phyloP scores from a whole-genome alignment of 2,888 invertebrate species.

The Chesias legatella region DNA sequence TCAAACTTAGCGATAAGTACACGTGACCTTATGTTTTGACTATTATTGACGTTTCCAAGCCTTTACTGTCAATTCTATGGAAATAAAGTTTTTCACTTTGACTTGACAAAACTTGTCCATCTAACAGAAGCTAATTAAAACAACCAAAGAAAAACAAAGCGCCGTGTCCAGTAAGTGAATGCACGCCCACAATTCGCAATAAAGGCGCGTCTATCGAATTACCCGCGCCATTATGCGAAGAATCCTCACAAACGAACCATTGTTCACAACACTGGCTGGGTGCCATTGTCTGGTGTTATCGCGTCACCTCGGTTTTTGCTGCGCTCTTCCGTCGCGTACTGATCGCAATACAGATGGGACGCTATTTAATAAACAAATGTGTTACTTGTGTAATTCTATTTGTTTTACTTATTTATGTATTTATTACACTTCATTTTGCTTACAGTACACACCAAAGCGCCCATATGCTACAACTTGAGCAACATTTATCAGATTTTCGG shows the following conservation, averaged over 20 bases:
- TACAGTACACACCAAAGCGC: too few relatives aligned
- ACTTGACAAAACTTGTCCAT: too few relatives aligned
- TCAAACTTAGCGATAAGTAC: too few relatives aligned
- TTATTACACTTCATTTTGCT: too few relatives aligned
- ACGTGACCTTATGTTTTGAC: too few relatives aligned
- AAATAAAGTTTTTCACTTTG: too few relatives aligned
- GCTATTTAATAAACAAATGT: background rate
- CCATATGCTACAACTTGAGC: too few relatives aligned
- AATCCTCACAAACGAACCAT: slow-evolving; percentile 79
- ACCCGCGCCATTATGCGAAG: slow-evolving; percentile 75
- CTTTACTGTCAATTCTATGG: too few relatives aligned
- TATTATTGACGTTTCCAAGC: too few relatives aligned
- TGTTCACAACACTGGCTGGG: slow-evolving; percentile 75
- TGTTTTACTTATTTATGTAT: too few relatives aligned
- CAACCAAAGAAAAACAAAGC: slow-evolving; percentile 42
- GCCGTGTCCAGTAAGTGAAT: slow-evolving; percentile 64
- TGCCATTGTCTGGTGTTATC: slow-evolving; percentile 75
- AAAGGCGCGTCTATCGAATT: slow-evolving; percentile 74
- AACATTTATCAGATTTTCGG: too few relatives aligned
- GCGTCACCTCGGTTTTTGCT: slow-evolving; percentile 71
- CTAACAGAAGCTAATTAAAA: slow-evolving; percentile 31
- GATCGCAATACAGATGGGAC: slow-evolving; percentile 47
- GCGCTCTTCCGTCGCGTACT: slow-evolving; percentile 63
- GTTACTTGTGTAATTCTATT: too few relatives aligned
- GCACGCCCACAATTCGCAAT: slow-evolving; percentile 70